Conservation (phyloP, 2,797 vertebrate species). For the Coracias cyanogaster region DNA sequence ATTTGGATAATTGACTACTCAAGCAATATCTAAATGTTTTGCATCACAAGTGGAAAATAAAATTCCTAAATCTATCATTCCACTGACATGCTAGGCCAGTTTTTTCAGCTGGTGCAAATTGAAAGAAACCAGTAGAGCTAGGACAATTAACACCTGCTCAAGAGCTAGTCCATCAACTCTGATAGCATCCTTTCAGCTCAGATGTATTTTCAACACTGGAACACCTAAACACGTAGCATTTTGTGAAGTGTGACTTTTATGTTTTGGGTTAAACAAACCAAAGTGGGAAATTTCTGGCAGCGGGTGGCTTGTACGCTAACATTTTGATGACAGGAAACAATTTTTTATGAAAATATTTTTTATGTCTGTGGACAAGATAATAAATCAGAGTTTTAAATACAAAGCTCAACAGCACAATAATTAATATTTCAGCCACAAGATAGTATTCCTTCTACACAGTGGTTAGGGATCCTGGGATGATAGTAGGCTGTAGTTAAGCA, state of each 20-base stretch:
- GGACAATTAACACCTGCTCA: conserved; percentile 41
- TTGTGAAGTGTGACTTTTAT: background rate
- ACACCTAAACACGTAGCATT: background rate
- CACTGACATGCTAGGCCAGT: background rate
- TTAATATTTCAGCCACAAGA: conserved; percentile 44
- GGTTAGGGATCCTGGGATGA: conserved; percentile 71
- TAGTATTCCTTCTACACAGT: conserved; percentile 53
- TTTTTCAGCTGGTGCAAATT: conserved; percentile 30
- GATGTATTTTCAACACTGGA: background rate
- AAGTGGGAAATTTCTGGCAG: background rate
- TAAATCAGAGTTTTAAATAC: conserved; percentile 40
- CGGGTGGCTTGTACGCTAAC: background rate
- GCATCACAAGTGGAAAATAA: background rate
- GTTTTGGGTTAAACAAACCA: background rate
- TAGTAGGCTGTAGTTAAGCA: conserved; percentile 72
- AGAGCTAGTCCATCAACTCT: conserved; percentile 5
- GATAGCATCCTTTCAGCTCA: background rate
- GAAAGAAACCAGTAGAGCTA: conserved; percentile 37
- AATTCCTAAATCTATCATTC: background rate
- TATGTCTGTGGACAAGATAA: background rate
- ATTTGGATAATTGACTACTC: background rate
- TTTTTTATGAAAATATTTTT: background rate
- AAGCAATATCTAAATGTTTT: background rate
- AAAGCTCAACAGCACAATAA: conserved; percentile 59
- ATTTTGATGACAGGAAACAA: background rate